phyloP scores from a whole-genome alignment of 2,888 invertebrate genomes.

The Hyposoter didymator region DNA sequence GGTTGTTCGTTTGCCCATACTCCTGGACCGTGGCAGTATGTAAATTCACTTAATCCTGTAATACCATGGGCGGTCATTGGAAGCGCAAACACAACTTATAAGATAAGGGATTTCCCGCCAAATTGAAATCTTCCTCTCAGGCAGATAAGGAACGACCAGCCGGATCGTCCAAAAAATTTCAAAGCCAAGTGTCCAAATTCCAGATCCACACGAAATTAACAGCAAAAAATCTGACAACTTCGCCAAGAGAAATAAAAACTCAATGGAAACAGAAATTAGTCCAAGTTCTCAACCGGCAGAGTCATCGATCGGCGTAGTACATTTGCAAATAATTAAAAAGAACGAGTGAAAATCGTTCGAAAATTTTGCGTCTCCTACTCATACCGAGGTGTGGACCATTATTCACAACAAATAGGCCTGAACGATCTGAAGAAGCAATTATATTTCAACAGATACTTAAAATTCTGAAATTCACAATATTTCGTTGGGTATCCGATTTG shows the following conservation, averaged over 20 bases:
- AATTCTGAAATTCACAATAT: constrained; percentile 52
- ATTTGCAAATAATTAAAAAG: constrained; percentile 17
- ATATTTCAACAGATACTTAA: constrained; percentile 39
- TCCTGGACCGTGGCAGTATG: constrained; percentile 71
- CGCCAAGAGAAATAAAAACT: not conserved
- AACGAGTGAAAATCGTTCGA: no score
- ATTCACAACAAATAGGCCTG: constrained; percentile 42
- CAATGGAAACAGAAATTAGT: not conserved
- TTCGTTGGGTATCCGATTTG: constrained; percentile 54
- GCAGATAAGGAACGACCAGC: no score
- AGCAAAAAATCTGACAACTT: not conserved
- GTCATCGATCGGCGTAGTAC: not conserved
- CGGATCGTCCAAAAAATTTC: no score
- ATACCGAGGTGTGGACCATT: not conserved
- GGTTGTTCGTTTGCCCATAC: constrained; percentile 39
- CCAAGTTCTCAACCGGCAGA: not conserved
- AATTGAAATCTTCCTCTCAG: constrained; percentile 76
- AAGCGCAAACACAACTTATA: constrained; percentile 81
- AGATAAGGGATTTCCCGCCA: constrained; percentile 75
- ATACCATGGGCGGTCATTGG: constrained; percentile 82
- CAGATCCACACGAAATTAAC: not conserved
- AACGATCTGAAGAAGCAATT: constrained; percentile 37
- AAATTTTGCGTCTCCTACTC: no score
- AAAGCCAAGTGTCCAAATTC: not conserved
- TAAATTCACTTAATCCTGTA: constrained; percentile 81